Evolutionary conservation across 2,113 vertebrate genomes (phyloP), one percentile per base, ranked within the genome.

Genomic region (Ranitomeya variabilis): DNA sequence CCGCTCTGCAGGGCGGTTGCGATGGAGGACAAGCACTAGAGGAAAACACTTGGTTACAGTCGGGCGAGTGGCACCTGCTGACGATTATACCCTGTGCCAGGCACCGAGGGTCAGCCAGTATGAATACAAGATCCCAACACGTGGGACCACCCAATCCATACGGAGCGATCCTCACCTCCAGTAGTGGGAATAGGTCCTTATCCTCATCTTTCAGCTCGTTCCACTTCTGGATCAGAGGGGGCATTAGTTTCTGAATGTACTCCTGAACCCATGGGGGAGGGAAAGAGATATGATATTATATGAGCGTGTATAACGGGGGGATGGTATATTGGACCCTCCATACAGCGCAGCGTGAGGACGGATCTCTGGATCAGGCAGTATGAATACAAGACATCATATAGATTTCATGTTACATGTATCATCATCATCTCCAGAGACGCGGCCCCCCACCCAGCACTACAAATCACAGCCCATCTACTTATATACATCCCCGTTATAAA

Each of bases 141-240:
- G 12, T 19, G 67, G 37, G 12, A 82, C n/a, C 11, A 52, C 37
- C 37, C 5, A 45, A 31, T 31, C 26, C 37, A 45, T 45, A 13
- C n/a, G 21, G 12, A 45, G 10, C 0, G 7, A 57, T n/a, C 84
- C 94, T 91, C 85, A 96, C 96, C 92, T 98, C 97, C 12, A 98
- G 91, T 86, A 98, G 91, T 0, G 97, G 97, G 85, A 98, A 98
- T 18, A 98, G 96, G 81, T 98, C 97, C 91, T 98, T 98, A 91
- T 98, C 97, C 89, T 98, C 97, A 3, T 98, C 97, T 91, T 98
- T 98, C 91, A 98, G 92, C 90, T 98, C 97, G 0, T 98, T 98
- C 97, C 97, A 98, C 90, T 98, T 98, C 80, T 97, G 96, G 57
- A 98, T 98, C 74, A 98, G 93, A 0, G 97, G 97, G 2, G 97